Base-by-base conservation (phyloP, 2,888 invertebrate species). In the Drosophila fulvimacula region DNA sequence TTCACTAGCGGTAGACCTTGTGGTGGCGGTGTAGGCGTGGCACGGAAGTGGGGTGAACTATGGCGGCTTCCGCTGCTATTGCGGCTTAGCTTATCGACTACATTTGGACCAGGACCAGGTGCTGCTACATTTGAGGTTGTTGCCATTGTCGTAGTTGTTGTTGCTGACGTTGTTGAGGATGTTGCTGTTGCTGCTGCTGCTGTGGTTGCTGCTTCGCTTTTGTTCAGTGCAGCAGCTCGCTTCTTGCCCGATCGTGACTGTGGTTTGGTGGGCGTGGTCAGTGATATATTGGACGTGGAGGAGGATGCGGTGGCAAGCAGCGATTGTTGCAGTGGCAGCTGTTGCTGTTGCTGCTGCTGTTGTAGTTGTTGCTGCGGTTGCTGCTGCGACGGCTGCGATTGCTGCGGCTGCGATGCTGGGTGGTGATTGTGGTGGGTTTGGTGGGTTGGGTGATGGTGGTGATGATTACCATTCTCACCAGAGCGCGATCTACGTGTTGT, bases 171-270 rank as follows among this genome's bases (percentile, higher is more conserved):
- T 34, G 65, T 11, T 36, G 27, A 30, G 27, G 57, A 3, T 38
- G 58, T 9, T 27, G 66, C 11, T 36, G 69, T 7, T 10, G 69
- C 11, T 39, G 78, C 30, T 42, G 72, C 17, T 38, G 65, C 17
- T n/a, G 64, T 21, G 0, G 67, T 27, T 2, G 81, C 42, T 48
- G 67, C 52, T 42, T 73, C 81, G 36, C 73, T 72, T 64, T 87
- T 87, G 42, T 48, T 79, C 1, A 70, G 55, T 0, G 90, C 90
- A 38, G 92, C 91, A 15, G 91, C 91, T n/a, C 92, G 90, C 60
- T 92, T 92, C 71, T 92, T 92, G 51, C 92, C 91, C 48, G 92
- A 92, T 39, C 92, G 88, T 9, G 92, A 91, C 55, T 82, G 90
- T 3, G 81, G 64, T 32, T 79, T 81, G 53, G 42, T 73, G 76